Evolutionary conservation across 2,888 invertebrate species (phyloP), one percentile per base, ranked within the genome.

Genomic region (Neelides folsomi): DNA sequence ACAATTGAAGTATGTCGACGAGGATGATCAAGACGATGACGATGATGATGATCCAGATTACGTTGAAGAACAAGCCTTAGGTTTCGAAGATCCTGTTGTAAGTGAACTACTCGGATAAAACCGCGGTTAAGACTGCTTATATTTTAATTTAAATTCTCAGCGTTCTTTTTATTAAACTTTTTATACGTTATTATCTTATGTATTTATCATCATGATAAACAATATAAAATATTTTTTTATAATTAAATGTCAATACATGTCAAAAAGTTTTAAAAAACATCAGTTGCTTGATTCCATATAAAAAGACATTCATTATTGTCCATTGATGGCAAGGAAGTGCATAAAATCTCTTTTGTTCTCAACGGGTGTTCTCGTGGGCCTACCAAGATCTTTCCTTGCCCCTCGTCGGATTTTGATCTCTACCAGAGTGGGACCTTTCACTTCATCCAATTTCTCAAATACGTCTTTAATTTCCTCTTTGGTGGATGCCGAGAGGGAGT

Each of bases 291-390:
- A n/a, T n/a, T n/a, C n/a, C n/a, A n/a, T n/a, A n/a, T n/a, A n/a
- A n/a, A n/a, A n/a, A n/a, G n/a, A n/a, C n/a, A n/a, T n/a, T n/a
- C n/a, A n/a, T n/a, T n/a, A n/a, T n/a, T n/a, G n/a, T 12, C 54
- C 46, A 52, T 60, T 57, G 18, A 63, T 63, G 34, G 66, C 65
- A 18, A 72, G 60, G 55, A 71, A 71, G 49, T 68, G 68, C 72
- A 72, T 72, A 52, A 72, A 71, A 57, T 72, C 71, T 6, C 66
- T 63, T 59, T 72, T 72, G 61, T 72, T 72, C 55, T 72, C 67
- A n/a, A 66, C 60, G 1, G 72, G 71, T n/a, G 68, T 69, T 10
- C 69, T 59, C 15, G 70, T 71, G 10, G 72, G 72, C 37, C 72
- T 60, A 10, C 72, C 72, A 20, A 72, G 60, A 57, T 71, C 66